Base-by-base conservation (phyloP, 2,113 vertebrate species). In the Solea senegalensis region DNA sequence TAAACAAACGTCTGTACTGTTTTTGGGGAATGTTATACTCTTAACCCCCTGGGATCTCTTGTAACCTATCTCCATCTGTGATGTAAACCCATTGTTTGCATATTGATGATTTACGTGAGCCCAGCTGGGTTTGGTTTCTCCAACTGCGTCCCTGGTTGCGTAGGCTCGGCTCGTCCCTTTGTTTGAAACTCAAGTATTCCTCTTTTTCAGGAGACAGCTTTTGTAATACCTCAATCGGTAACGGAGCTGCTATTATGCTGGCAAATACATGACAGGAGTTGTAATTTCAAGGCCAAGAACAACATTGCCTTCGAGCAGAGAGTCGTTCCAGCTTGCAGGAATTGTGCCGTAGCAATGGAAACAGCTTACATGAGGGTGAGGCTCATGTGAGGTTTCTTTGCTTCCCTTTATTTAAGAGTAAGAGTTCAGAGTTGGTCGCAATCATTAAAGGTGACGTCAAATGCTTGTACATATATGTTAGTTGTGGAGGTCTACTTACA, bases 221-320 rank as follows among this genome's bases (percentile, higher is more conserved):
- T 65, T 71, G 41, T 72, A 58, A 56, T 14, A 61, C 50, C 40
- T 77, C 2, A 1, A 61, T 59, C 16, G 2, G 49, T 55, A 27
- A 59, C 12, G 55, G 54, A 40, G 60, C 67, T 68, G 70, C 57
- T 70, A 64, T 78, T 77, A 53, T 65, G 9, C 66, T 59, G 65
- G 72, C 52, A 66, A 60, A 63, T 46, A 54, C 71, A 62, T 51
- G 56, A 59, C 65, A 67, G 43, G 26, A 61, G 57, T 66, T 83
- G 13, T 54, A 62, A 70, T 78, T 84, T 84, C 66, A 82, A 79
- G 81, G 64, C 66, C 78, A 82, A 69, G 71, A 84, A 59, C 69
- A 80, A 67, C 70, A 64, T 85, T 74, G 72, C 74, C 71, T 81
- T 72, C 43, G 59, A 77, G 59, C 59, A 51, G 27, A 34, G 58